A percentile compares a stretch with the other conserved stretches of the same genome.
These are phyloP conservation scores for Drosophila melanogaster DNA, from an alignment of 1,140 invertebrate species.

Conservation along the genomic window Release_6_plus_ISO1_MT NT_033777.3:17367501-17368000, in stretches of 20 bases:
- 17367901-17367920: slow-evolving; percentile 73
- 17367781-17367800: slow-evolving; percentile 66
- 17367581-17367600: slow-evolving; percentile 72
- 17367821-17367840: slow-evolving; percentile 31
- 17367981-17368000: slow-evolving; percentile 11
- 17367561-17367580: slow-evolving; percentile 63
- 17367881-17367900: slow-evolving; percentile 66
- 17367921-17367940: slow-evolving; percentile 53
- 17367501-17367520: slow-evolving; percentile 51
- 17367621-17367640: slow-evolving; percentile 65
- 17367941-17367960: slow-evolving; percentile 11
- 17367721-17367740: slow-evolving; percentile 35
- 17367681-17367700: slow-evolving; percentile 30
- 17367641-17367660: slow-evolving; percentile 2
- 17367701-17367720: slow-evolving; percentile 34
- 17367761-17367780: slow-evolving; percentile 39
- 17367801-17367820: slow-evolving; percentile 62
- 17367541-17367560: slow-evolving; percentile 45
- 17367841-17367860: slow-evolving; percentile 39
- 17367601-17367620: slow-evolving; percentile 75
- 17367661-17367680: slow-evolving; percentile 23
- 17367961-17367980: slow-evolving; percentile 5
- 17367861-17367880: slow-evolving; percentile 72
- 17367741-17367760: slow-evolving; percentile 14
- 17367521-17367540: slow-evolving; percentile 80